Evolutionary conservation across 2,888 invertebrate species (phyloP).

Genomic region (Ochlodes sylvanus): DNA sequence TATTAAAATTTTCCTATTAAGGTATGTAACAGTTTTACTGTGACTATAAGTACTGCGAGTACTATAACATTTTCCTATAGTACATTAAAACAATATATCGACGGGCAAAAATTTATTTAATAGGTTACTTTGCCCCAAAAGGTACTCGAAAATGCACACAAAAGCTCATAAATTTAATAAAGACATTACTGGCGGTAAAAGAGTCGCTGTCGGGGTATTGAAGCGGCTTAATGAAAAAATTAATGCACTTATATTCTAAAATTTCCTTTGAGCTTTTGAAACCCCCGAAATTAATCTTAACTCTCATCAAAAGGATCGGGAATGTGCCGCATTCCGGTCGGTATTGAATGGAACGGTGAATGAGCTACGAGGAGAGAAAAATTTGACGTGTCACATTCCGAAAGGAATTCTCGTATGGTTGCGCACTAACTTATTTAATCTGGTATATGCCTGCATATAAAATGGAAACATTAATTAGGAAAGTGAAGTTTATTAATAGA

Average conservation of each 20-base stretch:
- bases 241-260: slow-evolving; percentile 83
- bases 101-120: slow-evolving; percentile 50
- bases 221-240: slow-evolving; percentile 61
- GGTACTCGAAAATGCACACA: slow-evolving; percentile 70
- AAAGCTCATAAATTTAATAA: slow-evolving; percentile 81
- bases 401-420: slow-evolving; percentile 62
- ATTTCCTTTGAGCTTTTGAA: slow-evolving; percentile 76
- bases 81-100: background rate
- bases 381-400: slow-evolving; percentile 67
- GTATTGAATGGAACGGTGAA: slow-evolving; percentile 30
- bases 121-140: slow-evolving; percentile 72
- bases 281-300: slow-evolving; percentile 81
- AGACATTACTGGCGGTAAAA: slow-evolving; percentile 72
- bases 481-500: background rate
- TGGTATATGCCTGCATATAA: no score
- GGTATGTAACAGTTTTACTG: no score
- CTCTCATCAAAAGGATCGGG: slow-evolving; percentile 77
- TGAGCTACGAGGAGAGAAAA: slow-evolving; percentile 56
- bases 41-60: background rate
- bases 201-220: slow-evolving; percentile 63
- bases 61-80: background rate
- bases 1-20: no score
- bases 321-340: slow-evolving; percentile 72
- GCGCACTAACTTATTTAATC: slow-evolving; percentile 58
- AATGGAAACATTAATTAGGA: background rate